phyloP scores from a whole-genome alignment of 2,113 vertebrate genomes.

The Dicaeum eximium region DNA sequence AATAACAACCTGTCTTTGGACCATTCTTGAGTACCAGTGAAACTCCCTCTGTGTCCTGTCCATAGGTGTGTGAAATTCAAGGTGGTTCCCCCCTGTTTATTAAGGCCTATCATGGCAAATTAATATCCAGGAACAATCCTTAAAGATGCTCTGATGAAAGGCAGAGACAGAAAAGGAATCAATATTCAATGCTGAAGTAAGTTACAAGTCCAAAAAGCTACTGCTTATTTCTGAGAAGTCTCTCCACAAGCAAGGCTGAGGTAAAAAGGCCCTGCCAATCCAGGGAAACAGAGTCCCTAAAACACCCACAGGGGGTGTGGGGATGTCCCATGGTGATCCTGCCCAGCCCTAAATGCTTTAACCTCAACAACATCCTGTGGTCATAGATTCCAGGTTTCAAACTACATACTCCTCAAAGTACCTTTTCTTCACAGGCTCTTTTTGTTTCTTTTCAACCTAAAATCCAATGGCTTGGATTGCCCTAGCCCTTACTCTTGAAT shows the following conservation, averaged over 20 bases:
- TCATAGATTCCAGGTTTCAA: not conserved
- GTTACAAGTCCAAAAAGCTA: not conserved
- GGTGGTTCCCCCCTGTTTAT: accelerated
- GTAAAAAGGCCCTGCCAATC: not conserved
- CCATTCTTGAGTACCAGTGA: not conserved
- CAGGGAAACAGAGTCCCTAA: not conserved
- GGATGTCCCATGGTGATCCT: not conserved
- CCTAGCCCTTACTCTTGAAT: not conserved
- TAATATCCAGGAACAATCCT: not conserved
- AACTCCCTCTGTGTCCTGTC: not conserved
- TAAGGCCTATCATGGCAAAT: not conserved
- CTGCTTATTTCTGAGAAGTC: not conserved
- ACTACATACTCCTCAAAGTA: accelerated
- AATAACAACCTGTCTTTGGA: not conserved
- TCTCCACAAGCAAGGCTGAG: not conserved
- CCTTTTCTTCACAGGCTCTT: not conserved
- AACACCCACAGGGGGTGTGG: not conserved
- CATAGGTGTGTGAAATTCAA: not conserved
- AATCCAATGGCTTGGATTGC: not conserved
- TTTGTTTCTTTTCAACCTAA: not conserved
- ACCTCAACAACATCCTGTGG: not conserved
- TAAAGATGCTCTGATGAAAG: not conserved
- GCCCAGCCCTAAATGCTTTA: not conserved
- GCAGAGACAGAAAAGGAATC: not conserved
- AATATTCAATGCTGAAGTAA: not conserved